Evolutionary conservation across 2,888 invertebrate species (phyloP), one percentile per base, ranked within the genome.

Genomic region (Scaptomyza caliginosa): DNA sequence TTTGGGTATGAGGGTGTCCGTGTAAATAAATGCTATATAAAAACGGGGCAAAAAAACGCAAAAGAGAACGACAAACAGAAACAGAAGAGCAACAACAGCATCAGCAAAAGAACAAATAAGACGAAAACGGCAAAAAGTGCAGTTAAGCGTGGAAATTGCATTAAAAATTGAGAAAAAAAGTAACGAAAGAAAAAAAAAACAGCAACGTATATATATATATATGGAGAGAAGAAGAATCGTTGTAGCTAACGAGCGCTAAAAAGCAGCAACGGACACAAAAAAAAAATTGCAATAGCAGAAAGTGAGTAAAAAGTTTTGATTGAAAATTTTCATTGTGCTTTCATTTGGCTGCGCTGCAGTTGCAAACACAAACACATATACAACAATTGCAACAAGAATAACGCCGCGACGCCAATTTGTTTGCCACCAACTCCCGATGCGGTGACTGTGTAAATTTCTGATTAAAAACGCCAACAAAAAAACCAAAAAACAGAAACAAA

Each of bases 131-230:
- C 67, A 70, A 78, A 77, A 83, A 83, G 80, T 75, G 83, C 83
- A 85, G 70, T 85, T 70, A 70, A 83, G 80, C 77, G 86, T 74
- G 72, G 80, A 84, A 83, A 84, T 84, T 84, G 86, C 86, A 84
- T 83, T 83, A 83, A 85, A 80, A 81, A 81, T 81, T 81, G 74
- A 74, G 51, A 66, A 73, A 74, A 65, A 74, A 51, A 60, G 34
- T n/a, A 62, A n/a, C 30, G 7, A 48, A 45, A 50, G 19, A 57
- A 13, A 67, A 67, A 42, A 55, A 54, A 65, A 63, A 50, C n/a
- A n/a, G n/a, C n/a, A n/a, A n/a, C n/a, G n/a, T n/a, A n/a, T n/a
- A n/a, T n/a, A n/a, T 43, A 48, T 17, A 63, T 36, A 54, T 52
- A 63, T 51, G 52, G 50, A 57, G 30, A 46, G 39, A 40, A 39